These are phyloP conservation scores for Myotis findleyi DNA, from an alignment of 2,797 vertebrate genomes.

Conservation along the genomic window DNA sequence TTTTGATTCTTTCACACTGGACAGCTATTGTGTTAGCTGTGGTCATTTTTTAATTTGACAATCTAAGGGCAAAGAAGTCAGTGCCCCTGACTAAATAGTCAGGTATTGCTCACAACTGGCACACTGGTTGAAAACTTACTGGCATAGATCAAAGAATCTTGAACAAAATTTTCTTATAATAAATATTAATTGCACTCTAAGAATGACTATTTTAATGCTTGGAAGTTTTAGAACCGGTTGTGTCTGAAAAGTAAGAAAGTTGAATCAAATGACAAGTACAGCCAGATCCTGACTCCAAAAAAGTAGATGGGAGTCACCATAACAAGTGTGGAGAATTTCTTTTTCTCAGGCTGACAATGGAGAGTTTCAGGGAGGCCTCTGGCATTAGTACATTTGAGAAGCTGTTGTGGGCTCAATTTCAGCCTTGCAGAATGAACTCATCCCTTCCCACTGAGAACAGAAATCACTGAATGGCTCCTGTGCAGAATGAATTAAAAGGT, in stretches of 20 bases:
- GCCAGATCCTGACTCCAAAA: background rate
- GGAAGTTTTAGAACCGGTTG: background rate
- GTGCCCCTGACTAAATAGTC: no score
- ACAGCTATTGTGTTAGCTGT: background rate
- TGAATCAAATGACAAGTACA: background rate
- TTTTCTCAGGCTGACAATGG: background rate
- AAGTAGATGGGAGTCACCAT: background rate
- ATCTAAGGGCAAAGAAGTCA: no score
- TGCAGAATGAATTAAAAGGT: background rate
- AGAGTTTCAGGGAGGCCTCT: background rate
- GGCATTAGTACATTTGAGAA: background rate
- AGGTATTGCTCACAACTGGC: background rate
- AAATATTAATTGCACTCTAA: conserved; percentile 7
- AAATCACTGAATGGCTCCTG: background rate
- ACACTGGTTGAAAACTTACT: background rate
- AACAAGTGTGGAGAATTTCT: background rate
- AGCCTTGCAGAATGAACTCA: background rate
- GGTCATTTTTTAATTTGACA: no score
- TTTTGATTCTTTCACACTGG: background rate
- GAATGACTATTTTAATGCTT: background rate
- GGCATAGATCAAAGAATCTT: background rate
- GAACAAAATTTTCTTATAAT: conserved; percentile 14
- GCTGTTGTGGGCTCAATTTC: background rate
- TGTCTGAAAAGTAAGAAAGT: background rate
- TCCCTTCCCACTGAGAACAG: background rate